A percentile compares a stretch with the other conserved stretches of the same genome.
phyloP scores from a whole-genome alignment of 2,797 vertebrate genomes.

The Melanotaenia boesemani region DNA sequence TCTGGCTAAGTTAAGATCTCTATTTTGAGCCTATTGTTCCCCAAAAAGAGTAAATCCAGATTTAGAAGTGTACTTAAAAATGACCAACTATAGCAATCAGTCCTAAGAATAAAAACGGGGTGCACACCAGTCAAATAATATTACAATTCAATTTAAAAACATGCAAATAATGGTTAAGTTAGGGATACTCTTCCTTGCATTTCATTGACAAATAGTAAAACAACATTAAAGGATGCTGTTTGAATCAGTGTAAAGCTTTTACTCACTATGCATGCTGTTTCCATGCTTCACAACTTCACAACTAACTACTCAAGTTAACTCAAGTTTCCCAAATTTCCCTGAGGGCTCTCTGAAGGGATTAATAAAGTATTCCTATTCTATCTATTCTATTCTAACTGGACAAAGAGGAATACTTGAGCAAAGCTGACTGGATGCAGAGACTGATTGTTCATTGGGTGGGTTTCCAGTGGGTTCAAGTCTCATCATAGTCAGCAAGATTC shows the following conservation, averaged over 20 bases:
- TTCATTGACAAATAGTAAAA: neutral
- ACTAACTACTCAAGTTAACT: neutral
- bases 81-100: too few relatives aligned
- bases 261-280: neutral
- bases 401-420: neutral
- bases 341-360: too few relatives aligned
- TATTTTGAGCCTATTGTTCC: neutral
- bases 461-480: constrained; percentile 30
- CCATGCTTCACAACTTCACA: neutral
- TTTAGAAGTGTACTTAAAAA: too few relatives aligned
- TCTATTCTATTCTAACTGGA: too few relatives aligned
- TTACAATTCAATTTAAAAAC: too few relatives aligned
- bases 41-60: too few relatives aligned
- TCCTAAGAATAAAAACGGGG: too few relatives aligned
- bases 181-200: neutral
- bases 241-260: neutral
- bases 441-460: constrained; percentile 4
- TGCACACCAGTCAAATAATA: too few relatives aligned
- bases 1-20: neutral
- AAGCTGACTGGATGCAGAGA: constrained; percentile 9
- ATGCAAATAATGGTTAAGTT: too few relatives aligned
- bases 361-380: too few relatives aligned
- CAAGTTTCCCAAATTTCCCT: too few relatives aligned
- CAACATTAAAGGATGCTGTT: neutral
- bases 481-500: constrained; percentile 49